Evolutionary conservation across 2,113 vertebrate genomes (phyloP).

Genomic region (Indicator maculatus): DNA sequence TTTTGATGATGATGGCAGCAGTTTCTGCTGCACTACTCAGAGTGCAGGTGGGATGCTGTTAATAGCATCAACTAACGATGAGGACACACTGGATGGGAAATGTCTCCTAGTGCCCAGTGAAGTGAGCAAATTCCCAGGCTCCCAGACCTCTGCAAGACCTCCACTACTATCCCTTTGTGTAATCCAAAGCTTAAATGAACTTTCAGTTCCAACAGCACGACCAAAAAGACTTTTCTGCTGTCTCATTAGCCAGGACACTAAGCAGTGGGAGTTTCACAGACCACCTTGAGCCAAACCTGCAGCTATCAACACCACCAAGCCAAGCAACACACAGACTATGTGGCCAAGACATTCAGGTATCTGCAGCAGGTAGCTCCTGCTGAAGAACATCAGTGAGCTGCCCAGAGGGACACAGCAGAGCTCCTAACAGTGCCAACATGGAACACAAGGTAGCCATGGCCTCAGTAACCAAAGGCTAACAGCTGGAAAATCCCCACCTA

Average conservation of each 20-base stretch:
- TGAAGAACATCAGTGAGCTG: background rate
- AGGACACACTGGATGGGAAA: background rate
- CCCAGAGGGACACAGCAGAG: background rate
- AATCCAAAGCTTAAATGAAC: background rate
- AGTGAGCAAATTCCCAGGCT: background rate
- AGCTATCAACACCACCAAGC: rapidly evolving
- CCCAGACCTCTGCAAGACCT: background rate
- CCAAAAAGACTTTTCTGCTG: background rate
- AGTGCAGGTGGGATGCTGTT: background rate
- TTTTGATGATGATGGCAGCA: background rate
- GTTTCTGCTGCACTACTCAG: background rate
- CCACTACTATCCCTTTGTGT: background rate
- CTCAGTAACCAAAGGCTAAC: background rate
- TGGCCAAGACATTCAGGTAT: rapidly evolving
- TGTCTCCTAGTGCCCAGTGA: rapidly evolving
- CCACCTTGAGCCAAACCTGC: background rate
- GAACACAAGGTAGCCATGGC: rapidly evolving
- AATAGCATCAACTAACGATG: background rate
- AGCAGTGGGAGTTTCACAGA: background rate
- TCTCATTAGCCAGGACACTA: background rate
- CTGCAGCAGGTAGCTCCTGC: rapidly evolving
- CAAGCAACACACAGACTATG: rapidly evolving
- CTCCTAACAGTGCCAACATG: rapidly evolving
- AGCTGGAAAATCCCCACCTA: background rate
- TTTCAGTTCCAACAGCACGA: background rate